Base-by-base conservation (phyloP, 2,888 invertebrate genomes). In the Stramonita haemastoma region DNA sequence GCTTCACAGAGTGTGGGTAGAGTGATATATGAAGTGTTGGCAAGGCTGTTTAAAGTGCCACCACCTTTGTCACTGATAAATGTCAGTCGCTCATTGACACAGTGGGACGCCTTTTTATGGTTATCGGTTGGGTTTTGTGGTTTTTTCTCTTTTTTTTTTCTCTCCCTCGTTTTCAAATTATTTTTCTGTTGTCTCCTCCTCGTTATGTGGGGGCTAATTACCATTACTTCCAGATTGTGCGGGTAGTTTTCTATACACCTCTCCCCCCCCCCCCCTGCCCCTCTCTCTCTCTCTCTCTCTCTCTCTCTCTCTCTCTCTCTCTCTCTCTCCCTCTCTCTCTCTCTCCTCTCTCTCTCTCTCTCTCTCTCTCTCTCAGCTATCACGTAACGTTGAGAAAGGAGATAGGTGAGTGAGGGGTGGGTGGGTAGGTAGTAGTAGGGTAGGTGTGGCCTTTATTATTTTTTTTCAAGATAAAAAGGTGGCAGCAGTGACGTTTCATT, bases 21-120 rank as follows among this genome's bases (percentile, higher is more conserved):
- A 13, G 19, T 83, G 81, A 83, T 83, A 36, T 83, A 83, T 83
- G 81, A 83, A 83, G 36, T 83, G 81, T 46, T 22, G 36, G 81
- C 81, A 46, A 15, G 36, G 81, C n/a, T 22, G n/a, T 22, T 36
- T 83, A 36, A 83, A 81, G 36, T 73, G 36, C 36, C 36, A 46
- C 81, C 19, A 2, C 36, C 34, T 22, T 26, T 46, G 81, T 46
- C 22, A 46, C 81, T 36, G 81, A 36, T 83, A 83, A 83, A 83
- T 36, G 81, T 5, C 46, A 83, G 66, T 46, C 81, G 22, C 46
- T 15, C 26, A 6, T 22, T 26, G 26, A 36, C 36, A 11, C 36
- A 22, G 46, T 15, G 32, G 32, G 32, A 11, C 32, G 32, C 77
- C 77, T 79, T 73, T 15, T 34, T 19, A 32, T 79, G 73, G 22